Evolutionary conservation across 2,113 vertebrate genomes (phyloP).

Genomic region (Tretioscincus oriximinensis): DNA sequence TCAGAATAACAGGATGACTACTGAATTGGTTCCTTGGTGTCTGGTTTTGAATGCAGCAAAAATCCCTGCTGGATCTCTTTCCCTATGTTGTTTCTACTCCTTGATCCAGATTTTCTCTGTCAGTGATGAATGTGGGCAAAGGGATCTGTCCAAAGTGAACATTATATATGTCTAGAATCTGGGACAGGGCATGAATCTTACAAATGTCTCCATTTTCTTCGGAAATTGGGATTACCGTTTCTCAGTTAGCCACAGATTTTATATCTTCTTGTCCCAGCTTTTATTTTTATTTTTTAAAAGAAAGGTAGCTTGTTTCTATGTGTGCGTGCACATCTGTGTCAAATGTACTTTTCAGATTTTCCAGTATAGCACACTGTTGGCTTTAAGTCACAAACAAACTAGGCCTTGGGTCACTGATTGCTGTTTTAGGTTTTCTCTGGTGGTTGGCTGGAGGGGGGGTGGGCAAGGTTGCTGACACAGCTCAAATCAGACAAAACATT

Average conservation of each 20-base stretch:
- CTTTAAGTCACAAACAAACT: constrained; percentile 84
- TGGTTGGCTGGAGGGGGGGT: constrained; percentile 63
- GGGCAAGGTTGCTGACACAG: constrained; percentile 90
- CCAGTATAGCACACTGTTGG: constrained; percentile 77
- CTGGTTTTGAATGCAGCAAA: neutral
- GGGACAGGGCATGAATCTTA: constrained; percentile 38
- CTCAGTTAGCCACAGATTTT: constrained; percentile 70
- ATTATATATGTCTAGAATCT: neutral
- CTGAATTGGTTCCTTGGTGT: neutral
- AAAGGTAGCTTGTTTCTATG: constrained; percentile 16
- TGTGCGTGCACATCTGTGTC: neutral
- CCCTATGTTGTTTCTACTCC: too few relatives aligned
- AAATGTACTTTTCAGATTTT: constrained; percentile 79
- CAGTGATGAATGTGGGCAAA: neutral
- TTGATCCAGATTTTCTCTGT: neutral
- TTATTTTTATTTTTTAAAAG: constrained; percentile 73
- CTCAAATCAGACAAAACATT: constrained; percentile 84
- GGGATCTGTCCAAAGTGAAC: neutral
- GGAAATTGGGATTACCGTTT: constrained; percentile 63
- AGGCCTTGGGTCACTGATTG: constrained; percentile 77
- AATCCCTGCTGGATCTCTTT: neutral
- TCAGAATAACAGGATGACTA: too few relatives aligned
- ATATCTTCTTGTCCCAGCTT: constrained; percentile 45
- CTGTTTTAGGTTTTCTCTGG: constrained; percentile 74
- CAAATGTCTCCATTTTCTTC: constrained; percentile 58